Evolutionary conservation across 2,888 invertebrate species (phyloP), one percentile per base, ranked within the genome.

Genomic region (Opisthograptis luteolata): DNA sequence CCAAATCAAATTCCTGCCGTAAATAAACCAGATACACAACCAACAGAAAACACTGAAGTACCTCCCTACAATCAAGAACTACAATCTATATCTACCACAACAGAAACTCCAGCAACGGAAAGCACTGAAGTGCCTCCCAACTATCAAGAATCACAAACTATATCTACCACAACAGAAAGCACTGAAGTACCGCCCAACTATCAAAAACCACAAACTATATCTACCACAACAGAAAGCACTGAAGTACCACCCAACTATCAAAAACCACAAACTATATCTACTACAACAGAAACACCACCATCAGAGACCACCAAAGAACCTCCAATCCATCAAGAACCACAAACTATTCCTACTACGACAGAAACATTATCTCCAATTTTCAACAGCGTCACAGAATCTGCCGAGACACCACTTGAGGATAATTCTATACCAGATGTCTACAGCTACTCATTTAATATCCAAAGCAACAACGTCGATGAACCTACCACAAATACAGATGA

Each of bases 331-430:
- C 45, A 43, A 47, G 62, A 55, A 22, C 34, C 30, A 12, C 39
- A 39, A 46, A 2, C 6, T 10, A 51, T 28, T 36, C 55, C 59
- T 15, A 39, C 51, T 5, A 64, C 62, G 30, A 64, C 61, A 24
- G 60, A 66, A 36, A 70, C 62, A 7, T 56, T 66, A 44, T 62
- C 60, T 19, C 62, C 68, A 3, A 31, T 64, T 12, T 66, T 58
- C 37, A 58, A 58, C 24, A 27, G 42, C 9, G 48, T 58, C 27
- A 37, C 45, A 2, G 49, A 60, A 42, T 60, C 65, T 39, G 17
- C 19, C 1, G 19, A 24, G 3, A 14, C 9, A 9, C 39, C 34
- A 14, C 19, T 15, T 19, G 13, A 48, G 4, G 31, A 37, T 25
- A 30, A 12, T 19, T 7, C n/a, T 24, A 48, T 24, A 13, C 41